Conservation (phyloP, 2,113 vertebrate genomes). For the Scomber scombrus region DNA sequence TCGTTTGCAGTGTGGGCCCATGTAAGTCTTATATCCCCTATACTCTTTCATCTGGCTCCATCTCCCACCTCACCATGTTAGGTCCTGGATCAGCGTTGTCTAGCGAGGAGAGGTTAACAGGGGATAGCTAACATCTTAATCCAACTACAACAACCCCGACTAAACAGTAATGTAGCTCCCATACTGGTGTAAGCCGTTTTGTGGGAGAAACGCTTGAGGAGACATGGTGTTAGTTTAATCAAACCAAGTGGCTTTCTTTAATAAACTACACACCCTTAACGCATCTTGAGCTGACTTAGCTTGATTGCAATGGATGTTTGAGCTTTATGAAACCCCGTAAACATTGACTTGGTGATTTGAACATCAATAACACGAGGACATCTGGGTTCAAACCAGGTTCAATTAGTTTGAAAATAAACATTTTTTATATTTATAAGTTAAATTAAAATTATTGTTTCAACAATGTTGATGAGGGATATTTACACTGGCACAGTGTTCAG, state of each 20-base stretch:
- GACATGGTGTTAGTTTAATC: slow-evolving; percentile 39
- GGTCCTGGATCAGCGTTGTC: slow-evolving; percentile 50
- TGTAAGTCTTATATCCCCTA: slow-evolving; percentile 42
- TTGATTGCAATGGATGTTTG: slow-evolving; percentile 25
- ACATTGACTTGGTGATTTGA: slow-evolving; percentile 25
- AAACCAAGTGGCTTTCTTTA: slow-evolving; percentile 44
- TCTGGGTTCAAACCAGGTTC: slow-evolving; percentile 7
- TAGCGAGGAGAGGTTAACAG: slow-evolving; percentile 73
- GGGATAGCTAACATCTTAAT: slow-evolving; percentile 80
- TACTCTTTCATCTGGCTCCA: slow-evolving; percentile 67
- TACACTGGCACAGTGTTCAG: too few species aligned
- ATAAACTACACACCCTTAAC: slow-evolving; percentile 44
- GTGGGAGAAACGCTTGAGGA: slow-evolving; percentile 39
- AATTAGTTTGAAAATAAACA: neutral
- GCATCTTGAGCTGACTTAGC: slow-evolving; percentile 24
- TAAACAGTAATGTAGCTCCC: slow-evolving; percentile 58
- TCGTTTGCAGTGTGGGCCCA: slow-evolving; percentile 38
- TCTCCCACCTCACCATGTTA: slow-evolving; percentile 59
- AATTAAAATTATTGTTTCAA: too few species aligned
- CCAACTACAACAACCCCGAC: slow-evolving; percentile 80
- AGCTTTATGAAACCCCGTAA: slow-evolving; percentile 27
- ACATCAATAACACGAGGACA: neutral
- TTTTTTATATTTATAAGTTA: neutral
- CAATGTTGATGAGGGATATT: too few species aligned
- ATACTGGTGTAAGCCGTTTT: slow-evolving; percentile 43